A percentile compares a stretch with the other conserved stretches of the same genome.
Conservation (phyloP, 2,797 vertebrate species). For the Ciconia nigra region DNA sequence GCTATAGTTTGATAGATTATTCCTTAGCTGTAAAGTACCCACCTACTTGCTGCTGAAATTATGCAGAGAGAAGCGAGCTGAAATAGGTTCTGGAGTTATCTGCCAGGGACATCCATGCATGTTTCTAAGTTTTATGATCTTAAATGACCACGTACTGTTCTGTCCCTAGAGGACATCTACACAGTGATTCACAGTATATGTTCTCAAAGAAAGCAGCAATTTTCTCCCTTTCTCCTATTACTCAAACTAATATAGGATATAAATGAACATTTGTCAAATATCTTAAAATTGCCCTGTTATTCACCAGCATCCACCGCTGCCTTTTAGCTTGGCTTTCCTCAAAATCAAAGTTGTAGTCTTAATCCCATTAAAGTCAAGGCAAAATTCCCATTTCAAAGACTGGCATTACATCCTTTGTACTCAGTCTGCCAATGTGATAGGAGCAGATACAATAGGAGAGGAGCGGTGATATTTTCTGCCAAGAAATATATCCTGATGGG, state of each 20-base stretch:
- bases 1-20: not conserved
- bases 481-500: not conserved
- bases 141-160: not conserved
- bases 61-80: not conserved
- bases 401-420: not conserved
- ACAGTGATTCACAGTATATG: not conserved
- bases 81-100: not conserved
- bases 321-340: not conserved
- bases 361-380: not conserved
- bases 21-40: not conserved
- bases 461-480: not conserved
- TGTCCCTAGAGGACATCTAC: not conserved
- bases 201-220: not conserved
- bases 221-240: not conserved
- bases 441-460: not conserved
- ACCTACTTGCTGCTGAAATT: not conserved
- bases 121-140: not conserved
- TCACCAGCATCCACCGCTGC: not conserved
- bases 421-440: not conserved
- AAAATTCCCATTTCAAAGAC: not conserved
- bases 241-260: not conserved
- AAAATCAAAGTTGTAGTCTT: not conserved
- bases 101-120: not conserved
- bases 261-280: not conserved
- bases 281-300: not conserved